Evolutionary conservation across 2,113 vertebrate species (phyloP).

Genomic region (Vulpes ferrilata): DNA sequence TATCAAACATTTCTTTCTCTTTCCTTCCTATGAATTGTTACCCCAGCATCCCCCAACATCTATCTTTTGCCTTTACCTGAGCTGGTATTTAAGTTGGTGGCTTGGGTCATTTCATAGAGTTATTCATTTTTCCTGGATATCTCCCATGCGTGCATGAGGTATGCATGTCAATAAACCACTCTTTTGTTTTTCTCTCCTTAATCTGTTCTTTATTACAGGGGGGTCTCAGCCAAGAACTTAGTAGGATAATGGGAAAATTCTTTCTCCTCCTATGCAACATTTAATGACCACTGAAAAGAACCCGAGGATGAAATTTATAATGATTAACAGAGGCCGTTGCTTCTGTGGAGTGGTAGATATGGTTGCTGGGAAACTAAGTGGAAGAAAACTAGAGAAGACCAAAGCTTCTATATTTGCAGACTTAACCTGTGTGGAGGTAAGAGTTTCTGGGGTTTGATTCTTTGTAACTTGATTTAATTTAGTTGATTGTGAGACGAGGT

Average conservation of each 20-base stretch:
- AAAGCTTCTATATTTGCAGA: background rate
- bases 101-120: background rate
- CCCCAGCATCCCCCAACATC: background rate
- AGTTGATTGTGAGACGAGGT: background rate
- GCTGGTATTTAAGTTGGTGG: background rate
- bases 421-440: background rate
- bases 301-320: background rate
- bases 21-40: background rate
- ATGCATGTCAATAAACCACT: background rate
- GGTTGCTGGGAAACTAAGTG: slow-evolving; percentile 40
- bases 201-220: background rate
- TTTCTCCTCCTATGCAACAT: background rate
- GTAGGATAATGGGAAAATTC: background rate
- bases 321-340: background rate
- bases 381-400: background rate
- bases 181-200: background rate
- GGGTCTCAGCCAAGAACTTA: background rate
- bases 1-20: background rate
- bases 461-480: slow-evolving; percentile 32
- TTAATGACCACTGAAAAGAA: background rate
- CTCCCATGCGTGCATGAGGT: background rate
- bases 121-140: background rate
- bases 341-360: background rate
- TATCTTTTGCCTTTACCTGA: background rate
- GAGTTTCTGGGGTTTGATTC: background rate